These are phyloP conservation scores for Albula goreensis DNA, from an alignment of 2,113 vertebrate species.

Conservation along the genomic window DNA sequence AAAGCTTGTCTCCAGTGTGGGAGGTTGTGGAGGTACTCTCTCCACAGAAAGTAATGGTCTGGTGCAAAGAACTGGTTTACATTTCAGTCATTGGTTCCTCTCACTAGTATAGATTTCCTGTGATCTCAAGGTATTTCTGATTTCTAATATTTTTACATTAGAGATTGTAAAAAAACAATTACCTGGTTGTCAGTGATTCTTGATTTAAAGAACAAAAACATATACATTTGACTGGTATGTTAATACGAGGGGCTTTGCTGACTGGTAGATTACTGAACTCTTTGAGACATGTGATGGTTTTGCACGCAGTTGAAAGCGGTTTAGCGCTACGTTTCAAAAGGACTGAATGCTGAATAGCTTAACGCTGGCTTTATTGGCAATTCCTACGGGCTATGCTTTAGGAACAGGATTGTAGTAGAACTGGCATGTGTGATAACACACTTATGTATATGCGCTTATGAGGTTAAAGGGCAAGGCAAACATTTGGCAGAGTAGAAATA, in stretches of 20 bases:
- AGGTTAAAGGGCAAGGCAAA: background rate
- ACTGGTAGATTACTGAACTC: background rate
- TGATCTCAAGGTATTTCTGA: background rate
- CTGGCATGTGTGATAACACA: background rate
- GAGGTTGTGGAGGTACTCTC: background rate
- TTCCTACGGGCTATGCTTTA: background rate
- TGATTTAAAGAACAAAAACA: background rate
- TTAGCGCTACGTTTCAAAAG: background rate
- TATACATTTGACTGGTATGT: background rate
- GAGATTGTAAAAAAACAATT: no score
- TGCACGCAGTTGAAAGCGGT: background rate
- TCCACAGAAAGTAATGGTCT: background rate
- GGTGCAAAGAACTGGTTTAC: background rate
- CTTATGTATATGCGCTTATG: background rate
- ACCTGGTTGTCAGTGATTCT: background rate
- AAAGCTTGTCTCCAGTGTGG: background rate
- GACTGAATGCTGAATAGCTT: background rate
- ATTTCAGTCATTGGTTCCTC: background rate
- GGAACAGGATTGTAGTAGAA: slow-evolving; percentile 3
- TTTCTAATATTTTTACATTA: background rate
- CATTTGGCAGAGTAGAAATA: background rate
- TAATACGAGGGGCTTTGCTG: background rate
- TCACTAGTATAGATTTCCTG: background rate
- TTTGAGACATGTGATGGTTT: background rate
- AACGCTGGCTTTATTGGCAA: background rate